Evolutionary conservation across 2,888 invertebrate genomes (phyloP), one percentile per base, ranked within the genome.

Genomic region (Oscheius sp.): DNA sequence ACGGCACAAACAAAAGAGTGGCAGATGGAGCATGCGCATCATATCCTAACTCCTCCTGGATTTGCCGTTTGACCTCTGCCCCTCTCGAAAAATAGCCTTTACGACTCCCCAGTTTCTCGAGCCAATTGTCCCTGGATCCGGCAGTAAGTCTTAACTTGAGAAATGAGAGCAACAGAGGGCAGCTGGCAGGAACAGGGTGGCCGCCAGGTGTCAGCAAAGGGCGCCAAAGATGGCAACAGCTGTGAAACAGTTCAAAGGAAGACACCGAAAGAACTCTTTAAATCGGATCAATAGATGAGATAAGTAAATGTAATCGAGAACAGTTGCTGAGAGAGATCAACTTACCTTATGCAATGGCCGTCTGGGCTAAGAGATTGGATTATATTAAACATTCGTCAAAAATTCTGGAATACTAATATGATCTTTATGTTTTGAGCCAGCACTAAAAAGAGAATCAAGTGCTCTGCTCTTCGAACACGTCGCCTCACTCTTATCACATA

Each of bases 1-100:
- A 46, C 46, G 45, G 48, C 55, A 66, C 66, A 66, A 66, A 66
- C 66, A 66, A 66, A 66, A 66, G 66, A 66, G 37, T 46, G 57
- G 46, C 66, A 66, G 66, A 66, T 66, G 66, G 66, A 31, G 33
- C 34, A 52, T 15, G 61, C 61, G 42, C 42, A 39, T 45, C 37
- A 39, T 61, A 39, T 61, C 45, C 42, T 45, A 39, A 45, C 25
- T 42, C 29, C 42, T 39, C 29, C 45, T 42, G 37, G 61, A 25
- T 39, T 45, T 39, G 25, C n/a, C 61, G 34, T 33, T 12, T 37
- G 37, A 55, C 37, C 3, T n/a, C n/a, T n/a, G n/a, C n/a, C n/a
- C 33, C 12, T 20, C 5, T 20, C 23, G 4, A 25, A 48, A 48
- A 48, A 42, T 42, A 42, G 17, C 17, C 42, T n/a, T n/a, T n/a